A percentile compares a stretch with the other conserved stretches of the same genome.
phyloP scores from a whole-genome alignment of 2,113 vertebrate genomes.

The Podilymbus podiceps region DNA sequence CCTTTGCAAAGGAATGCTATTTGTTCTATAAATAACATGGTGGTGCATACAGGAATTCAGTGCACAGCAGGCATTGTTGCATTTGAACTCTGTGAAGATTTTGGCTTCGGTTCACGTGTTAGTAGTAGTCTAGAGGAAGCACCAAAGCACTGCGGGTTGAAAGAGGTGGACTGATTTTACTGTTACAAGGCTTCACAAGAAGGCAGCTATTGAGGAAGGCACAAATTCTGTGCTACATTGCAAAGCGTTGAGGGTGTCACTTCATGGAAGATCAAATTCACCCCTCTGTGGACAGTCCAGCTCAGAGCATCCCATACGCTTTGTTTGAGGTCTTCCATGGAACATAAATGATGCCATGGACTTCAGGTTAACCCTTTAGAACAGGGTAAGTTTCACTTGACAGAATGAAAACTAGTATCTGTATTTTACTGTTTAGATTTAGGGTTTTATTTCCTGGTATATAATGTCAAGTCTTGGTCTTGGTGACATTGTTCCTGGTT shows the following conservation, averaged over 20 bases:
- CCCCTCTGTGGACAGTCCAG: not conserved
- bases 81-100: conserved; percentile 1
- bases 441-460: not conserved
- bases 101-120: not conserved
- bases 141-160: not conserved
- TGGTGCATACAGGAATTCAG: not conserved
- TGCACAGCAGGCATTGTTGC: conserved; percentile 15
- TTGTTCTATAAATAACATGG: conserved; percentile 21
- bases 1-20: conserved; percentile 21
- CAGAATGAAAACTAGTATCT: not conserved
- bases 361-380: not conserved
- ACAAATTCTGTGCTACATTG: not conserved
- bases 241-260: not conserved
- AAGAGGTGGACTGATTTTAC: not conserved
- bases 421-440: not conserved
- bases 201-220: not conserved
- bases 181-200: not conserved
- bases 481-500: not conserved
- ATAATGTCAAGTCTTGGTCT: not conserved
- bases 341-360: not conserved
- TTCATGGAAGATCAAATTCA: not conserved
- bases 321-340: not conserved
- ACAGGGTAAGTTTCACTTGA: not conserved
- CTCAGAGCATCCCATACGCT: not conserved
- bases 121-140: not conserved